These are phyloP conservation scores for Aulostomus chinensis DNA, from an alignment of 2,797 vertebrate genomes.

Conservation along the genomic window DNA sequence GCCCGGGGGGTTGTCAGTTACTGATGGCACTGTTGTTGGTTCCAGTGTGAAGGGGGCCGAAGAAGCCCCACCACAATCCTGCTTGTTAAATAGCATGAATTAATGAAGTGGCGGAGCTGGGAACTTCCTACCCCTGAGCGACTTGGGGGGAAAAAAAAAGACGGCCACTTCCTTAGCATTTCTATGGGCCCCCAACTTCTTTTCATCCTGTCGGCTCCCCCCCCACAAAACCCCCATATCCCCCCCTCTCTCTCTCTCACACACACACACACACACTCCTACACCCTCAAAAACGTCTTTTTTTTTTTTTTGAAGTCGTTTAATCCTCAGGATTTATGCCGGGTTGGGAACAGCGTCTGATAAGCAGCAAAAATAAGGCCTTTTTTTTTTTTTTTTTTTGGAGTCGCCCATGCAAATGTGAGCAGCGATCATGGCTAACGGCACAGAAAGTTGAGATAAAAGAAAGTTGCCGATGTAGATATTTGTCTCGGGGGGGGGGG, in stretches of 20 bases:
- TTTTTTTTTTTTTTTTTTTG: conserved; percentile 34
- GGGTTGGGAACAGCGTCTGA: conserved; percentile 74
- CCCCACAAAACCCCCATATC: conserved; percentile 13
- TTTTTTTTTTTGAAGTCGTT: conserved; percentile 72
- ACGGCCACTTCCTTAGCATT: conserved; percentile 80
- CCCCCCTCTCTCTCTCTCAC: conserved; percentile 12
- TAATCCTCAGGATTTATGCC: conserved; percentile 79
- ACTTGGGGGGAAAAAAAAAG: conserved; percentile 60
- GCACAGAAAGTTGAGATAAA: conserved; percentile 64
- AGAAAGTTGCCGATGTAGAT: too few relatives aligned
- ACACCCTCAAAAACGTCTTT: conserved; percentile 40
- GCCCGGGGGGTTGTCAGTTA: conserved; percentile 80
- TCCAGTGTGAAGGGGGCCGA: conserved; percentile 74
- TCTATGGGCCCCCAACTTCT: conserved; percentile 79
- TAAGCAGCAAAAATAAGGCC: conserved; percentile 63
- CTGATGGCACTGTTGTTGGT: conserved; percentile 75
- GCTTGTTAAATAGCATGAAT: conserved; percentile 84
- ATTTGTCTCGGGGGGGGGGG: too few relatives aligned
- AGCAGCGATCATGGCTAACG: conserved; percentile 63
- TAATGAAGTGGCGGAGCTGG: conserved; percentile 85
- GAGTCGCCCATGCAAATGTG: conserved; percentile 51
- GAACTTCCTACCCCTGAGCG: conserved; percentile 79
- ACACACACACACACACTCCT: too few relatives aligned
- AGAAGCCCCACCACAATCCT: conserved; percentile 75
- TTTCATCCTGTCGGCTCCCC: conserved; percentile 72